phyloP scores from a whole-genome alignment of 2,113 vertebrate genomes.

The Percopsis transmontana region DNA sequence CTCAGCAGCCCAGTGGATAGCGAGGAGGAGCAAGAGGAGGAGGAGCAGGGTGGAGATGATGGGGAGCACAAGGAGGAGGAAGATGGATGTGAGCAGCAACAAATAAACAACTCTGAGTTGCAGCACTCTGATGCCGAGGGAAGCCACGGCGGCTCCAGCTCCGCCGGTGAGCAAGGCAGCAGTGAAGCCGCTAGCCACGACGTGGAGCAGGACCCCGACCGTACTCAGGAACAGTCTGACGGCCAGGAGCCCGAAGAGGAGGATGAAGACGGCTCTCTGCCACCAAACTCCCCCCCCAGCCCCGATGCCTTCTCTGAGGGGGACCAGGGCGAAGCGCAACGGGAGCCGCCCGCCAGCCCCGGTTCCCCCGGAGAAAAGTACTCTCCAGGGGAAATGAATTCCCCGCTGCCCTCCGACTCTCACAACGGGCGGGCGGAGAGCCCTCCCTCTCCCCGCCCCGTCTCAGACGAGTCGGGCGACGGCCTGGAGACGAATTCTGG shows the following conservation, averaged over 20 bases:
- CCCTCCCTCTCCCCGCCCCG: constrained; percentile 33
- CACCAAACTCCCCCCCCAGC: constrained; percentile 38
- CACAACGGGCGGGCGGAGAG: constrained; percentile 20
- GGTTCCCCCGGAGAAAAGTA: constrained; percentile 29
- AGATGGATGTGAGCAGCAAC: constrained; percentile 24
- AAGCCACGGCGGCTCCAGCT: constrained; percentile 8
- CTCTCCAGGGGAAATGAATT: constrained; percentile 16
- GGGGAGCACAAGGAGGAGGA: constrained; percentile 68
- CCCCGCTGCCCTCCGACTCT: constrained; percentile 21
- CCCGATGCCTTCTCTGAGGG: constrained; percentile 18
- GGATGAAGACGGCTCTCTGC: constrained; percentile 18
- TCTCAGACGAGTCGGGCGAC: constrained; percentile 29
- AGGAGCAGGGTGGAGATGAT: constrained; percentile 47
- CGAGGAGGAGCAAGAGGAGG: constrained; percentile 71
- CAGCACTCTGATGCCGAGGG: constrained; percentile 39
- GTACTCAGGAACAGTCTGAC: constrained; percentile 36
- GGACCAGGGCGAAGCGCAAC: constrained; percentile 3
- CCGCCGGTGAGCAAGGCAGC: neutral
- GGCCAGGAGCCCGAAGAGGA: constrained; percentile 20
- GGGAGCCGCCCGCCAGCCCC: constrained; percentile 27
- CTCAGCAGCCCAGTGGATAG: constrained; percentile 68
- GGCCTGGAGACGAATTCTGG: constrained; percentile 37
- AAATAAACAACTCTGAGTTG: constrained; percentile 30
- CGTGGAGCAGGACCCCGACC: constrained; percentile 1
- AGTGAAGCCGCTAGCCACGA: constrained; percentile 1